A percentile compares a stretch with the other conserved stretches of the same genome.
Conservation (phyloP, 1,140 invertebrate species). For the Trichonephila inaurata region DNA sequence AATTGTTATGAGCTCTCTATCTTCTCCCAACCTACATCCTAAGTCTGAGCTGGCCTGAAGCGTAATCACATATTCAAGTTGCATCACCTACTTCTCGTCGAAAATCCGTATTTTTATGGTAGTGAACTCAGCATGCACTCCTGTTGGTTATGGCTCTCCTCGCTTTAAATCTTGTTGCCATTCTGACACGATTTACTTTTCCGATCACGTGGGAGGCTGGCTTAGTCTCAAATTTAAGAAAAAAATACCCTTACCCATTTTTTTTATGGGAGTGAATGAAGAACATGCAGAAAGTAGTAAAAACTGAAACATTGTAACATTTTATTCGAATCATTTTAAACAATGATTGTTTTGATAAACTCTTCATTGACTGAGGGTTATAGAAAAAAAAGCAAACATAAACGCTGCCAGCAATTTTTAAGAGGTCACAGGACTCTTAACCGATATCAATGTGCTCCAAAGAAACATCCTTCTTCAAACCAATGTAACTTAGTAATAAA, state of each 20-base stretch:
- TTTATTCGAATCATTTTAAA: no score
- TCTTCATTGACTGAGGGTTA: no score
- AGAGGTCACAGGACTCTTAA: no score
- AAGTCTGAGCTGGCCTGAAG: constrained; percentile 43
- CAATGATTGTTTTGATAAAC: no score
- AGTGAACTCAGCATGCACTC: constrained; percentile 11
- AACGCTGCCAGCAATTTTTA: no score
- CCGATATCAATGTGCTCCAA: no score
- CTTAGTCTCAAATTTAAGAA: constrained; percentile 41
- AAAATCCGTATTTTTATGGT: constrained; percentile 65
- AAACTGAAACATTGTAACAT: no score
- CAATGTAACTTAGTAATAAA: no score
- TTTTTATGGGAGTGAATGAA: neutral
- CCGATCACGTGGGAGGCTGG: constrained; percentile 4
- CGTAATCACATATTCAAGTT: constrained; percentile 76
- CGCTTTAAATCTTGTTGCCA: constrained; percentile 51
- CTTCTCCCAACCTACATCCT: neutral
- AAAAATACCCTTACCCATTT: neutral
- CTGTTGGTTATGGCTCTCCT: constrained; percentile 41
- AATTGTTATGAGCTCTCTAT: constrained; percentile 38
- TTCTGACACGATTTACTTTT: constrained; percentile 16
- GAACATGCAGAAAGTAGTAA: no score
- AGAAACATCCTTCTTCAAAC: no score
- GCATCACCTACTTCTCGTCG: constrained; percentile 35
- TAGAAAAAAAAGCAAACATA: no score